Evolutionary conservation across 2,797 vertebrate species (phyloP).

Genomic region (Heliangelus exortis): DNA sequence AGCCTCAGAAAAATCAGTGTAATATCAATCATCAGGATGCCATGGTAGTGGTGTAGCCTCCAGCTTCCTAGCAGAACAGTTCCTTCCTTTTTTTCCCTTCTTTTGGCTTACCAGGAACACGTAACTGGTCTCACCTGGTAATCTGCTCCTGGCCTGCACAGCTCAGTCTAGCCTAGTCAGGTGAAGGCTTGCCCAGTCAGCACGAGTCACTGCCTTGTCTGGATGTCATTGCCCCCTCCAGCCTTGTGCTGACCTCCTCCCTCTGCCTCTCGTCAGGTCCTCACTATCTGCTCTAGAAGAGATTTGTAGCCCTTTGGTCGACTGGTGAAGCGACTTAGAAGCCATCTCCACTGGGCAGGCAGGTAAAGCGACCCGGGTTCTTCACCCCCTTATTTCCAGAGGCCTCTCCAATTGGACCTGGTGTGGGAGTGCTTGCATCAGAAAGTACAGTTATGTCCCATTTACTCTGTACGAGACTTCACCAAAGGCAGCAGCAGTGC

Average conservation of each 20-base stretch:
- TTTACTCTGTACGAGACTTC: background rate
- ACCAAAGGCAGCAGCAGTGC: constrained; percentile 29
- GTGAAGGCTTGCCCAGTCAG: constrained; percentile 51
- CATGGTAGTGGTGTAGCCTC: background rate
- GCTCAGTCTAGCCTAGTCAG: background rate
- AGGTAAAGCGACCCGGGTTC: constrained; percentile 68
- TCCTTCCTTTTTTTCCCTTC: background rate
- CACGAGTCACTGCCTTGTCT: constrained; percentile 44
- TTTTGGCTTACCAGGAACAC: background rate
- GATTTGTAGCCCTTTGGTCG: constrained; percentile 69
- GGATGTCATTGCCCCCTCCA: constrained; percentile 62
- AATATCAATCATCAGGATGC: too few species aligned
- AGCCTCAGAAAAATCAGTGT: background rate
- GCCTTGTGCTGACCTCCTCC: constrained; percentile 73
- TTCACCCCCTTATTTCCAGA: constrained; percentile 53
- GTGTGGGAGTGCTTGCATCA: constrained; percentile 41
- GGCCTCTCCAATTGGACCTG: constrained; percentile 28
- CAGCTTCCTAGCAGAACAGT: background rate
- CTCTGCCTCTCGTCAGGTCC: constrained; percentile 74
- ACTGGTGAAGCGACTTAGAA: constrained; percentile 66
- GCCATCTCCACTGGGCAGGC: constrained; percentile 72
- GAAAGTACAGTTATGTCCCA: background rate
- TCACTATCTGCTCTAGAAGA: constrained; percentile 73
- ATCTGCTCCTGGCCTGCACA: constrained; percentile 13
- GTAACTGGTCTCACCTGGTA: background rate